phyloP scores from a whole-genome alignment of 2,888 invertebrate species.

The Cephus nigrinus region DNA sequence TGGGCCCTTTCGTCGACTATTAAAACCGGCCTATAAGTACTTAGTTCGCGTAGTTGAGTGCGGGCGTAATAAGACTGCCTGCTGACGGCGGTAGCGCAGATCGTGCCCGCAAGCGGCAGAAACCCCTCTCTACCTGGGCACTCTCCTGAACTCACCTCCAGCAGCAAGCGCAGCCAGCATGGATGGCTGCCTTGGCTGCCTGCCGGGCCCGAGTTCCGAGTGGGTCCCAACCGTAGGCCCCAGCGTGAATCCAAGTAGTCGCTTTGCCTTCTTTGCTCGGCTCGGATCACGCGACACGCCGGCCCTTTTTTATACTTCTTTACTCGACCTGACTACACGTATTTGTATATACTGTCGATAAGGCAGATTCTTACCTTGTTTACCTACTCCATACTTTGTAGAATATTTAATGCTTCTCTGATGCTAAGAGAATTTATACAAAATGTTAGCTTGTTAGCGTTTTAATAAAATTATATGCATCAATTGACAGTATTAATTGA shows the following conservation, averaged over 20 bases:
- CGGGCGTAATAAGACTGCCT: slow-evolving; percentile 58
- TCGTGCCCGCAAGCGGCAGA: slow-evolving; percentile 41
- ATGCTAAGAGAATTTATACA: too few species aligned
- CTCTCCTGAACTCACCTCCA: slow-evolving; percentile 14
- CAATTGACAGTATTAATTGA: too few species aligned
- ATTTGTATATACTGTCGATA: not conserved
- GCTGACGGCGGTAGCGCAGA: slow-evolving; percentile 50
- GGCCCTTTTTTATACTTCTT: too few species aligned
- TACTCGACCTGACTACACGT: too few species aligned
- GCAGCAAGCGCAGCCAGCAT: slow-evolving; percentile 11
- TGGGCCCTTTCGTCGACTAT: slow-evolving; percentile 15
- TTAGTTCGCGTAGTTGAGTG: slow-evolving; percentile 56
- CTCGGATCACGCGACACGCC: slow-evolving; percentile 1
- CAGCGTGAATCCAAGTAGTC: not conserved
- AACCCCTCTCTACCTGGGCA: slow-evolving; percentile 18
- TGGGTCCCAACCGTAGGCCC: slow-evolving; percentile 1
- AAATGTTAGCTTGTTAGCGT: too few species aligned
- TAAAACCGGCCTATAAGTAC: slow-evolving; percentile 33
- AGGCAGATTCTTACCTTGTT: not conserved
- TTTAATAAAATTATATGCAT: too few species aligned
- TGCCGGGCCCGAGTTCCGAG: slow-evolving; percentile 23
- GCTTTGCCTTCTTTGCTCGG: slow-evolving; percentile 1
- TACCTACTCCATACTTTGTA: too few species aligned
- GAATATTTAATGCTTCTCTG: too few species aligned
- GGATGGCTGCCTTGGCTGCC: slow-evolving; percentile 36